Evolutionary conservation across 2,888 invertebrate species (phyloP).

Genomic region (Meiosimyza platycephala): DNA sequence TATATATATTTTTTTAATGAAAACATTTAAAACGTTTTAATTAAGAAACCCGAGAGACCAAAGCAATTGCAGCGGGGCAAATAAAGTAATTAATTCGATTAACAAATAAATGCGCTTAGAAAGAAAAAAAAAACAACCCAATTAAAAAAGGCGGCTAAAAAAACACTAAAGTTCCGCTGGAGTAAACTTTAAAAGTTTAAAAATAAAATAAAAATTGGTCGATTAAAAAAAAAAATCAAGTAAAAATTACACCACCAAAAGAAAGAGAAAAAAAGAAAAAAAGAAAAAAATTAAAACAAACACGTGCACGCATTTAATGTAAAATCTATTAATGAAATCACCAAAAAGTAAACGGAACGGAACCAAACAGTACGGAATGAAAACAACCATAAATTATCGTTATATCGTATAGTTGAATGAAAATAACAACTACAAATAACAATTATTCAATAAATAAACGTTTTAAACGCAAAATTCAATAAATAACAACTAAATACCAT

Average conservation of each 20-base stretch:
- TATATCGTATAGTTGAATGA: too few relatives aligned
- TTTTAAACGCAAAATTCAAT: too few relatives aligned
- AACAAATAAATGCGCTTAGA: constrained; percentile 40
- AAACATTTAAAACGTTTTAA: constrained; percentile 16
- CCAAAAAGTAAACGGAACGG: constrained; percentile 19
- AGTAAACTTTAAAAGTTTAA: constrained; percentile 33
- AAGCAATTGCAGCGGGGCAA: constrained; percentile 42
- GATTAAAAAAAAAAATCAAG: neutral
- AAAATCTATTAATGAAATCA: constrained; percentile 10
- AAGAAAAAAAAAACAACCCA: constrained; percentile 51
- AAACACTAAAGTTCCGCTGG: constrained; percentile 32
- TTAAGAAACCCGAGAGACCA: neutral
- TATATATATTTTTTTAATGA: too few relatives aligned
- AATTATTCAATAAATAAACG: constrained; percentile 10
- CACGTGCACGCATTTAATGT: constrained; percentile 17
- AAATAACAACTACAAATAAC: too few relatives aligned
- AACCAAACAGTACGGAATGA: neutral
- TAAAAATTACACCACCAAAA: constrained; percentile 8
- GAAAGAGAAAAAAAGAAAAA: neutral
- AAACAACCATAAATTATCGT: too few relatives aligned
- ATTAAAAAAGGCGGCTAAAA: constrained; percentile 26
- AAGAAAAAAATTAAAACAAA: neutral
- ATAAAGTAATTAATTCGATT: constrained; percentile 56
- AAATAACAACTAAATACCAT: too few relatives aligned
- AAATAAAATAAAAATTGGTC: neutral